Evolutionary conservation across 2,888 invertebrate genomes (phyloP).

Genomic region (Cheilosia variabilis): DNA sequence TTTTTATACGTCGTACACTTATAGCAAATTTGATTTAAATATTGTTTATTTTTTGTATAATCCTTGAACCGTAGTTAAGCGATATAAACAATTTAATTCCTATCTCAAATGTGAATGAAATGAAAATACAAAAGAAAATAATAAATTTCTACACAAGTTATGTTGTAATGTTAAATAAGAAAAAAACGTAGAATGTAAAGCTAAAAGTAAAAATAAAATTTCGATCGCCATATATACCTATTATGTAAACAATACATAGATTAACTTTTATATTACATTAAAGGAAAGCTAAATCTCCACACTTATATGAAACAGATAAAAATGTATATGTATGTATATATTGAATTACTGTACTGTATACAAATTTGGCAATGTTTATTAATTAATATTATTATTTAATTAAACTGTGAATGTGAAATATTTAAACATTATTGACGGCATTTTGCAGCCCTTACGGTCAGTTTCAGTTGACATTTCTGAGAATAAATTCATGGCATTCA

Average conservation of each 20-base stretch:
- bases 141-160: conserved; percentile 36
- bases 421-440: no score
- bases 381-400: conserved; percentile 12
- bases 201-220: conserved; percentile 25
- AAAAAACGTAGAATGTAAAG: conserved; percentile 1
- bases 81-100: conserved; percentile 47
- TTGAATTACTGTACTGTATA: conserved; percentile 54
- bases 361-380: conserved; percentile 51
- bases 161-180: conserved; percentile 27
- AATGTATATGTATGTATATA: conserved; percentile 32
- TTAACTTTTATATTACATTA: conserved; percentile 38
- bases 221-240: conserved; percentile 50
- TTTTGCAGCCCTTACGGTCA: neutral
- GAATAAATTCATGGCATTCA: neutral
- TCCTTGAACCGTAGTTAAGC: neutral
- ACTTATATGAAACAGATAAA: conserved; percentile 24
- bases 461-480: neutral
- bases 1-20: conserved; percentile 52
- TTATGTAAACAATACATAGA: conserved; percentile 23
- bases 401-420: no score
- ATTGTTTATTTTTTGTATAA: conserved; percentile 2
- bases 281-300: conserved; percentile 41
- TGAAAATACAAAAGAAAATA: conserved; percentile 4
- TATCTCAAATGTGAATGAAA: conserved; percentile 57
- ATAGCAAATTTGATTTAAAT: conserved; percentile 40